phyloP scores from a whole-genome alignment of 2,113 vertebrate species.

The Cyphomyrus discorhynchus region DNA sequence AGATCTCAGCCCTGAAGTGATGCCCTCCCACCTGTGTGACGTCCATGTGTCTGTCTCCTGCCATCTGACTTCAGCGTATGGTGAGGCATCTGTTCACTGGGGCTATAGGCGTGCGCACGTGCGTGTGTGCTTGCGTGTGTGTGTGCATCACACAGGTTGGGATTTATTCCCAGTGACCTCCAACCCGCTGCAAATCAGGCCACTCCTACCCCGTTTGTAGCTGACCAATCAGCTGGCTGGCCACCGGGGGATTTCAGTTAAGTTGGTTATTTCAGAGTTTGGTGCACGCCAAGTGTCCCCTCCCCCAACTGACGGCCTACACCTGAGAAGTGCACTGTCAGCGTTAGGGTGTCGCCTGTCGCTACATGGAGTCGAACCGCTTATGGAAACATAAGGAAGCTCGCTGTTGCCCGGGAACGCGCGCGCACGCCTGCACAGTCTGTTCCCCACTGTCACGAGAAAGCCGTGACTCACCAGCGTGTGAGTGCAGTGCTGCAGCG shows the following conservation, averaged over 20 bases:
- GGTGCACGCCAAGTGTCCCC: not conserved
- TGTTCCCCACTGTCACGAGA: not conserved
- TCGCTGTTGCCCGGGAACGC: not conserved
- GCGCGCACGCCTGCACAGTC: not conserved
- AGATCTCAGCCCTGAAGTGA: not conserved
- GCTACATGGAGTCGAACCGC: not conserved
- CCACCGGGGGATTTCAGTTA: not conserved
- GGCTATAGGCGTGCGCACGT: not conserved
- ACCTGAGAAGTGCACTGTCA: not conserved
- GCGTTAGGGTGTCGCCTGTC: not conserved
- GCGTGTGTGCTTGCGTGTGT: not conserved
- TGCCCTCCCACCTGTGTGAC: not conserved
- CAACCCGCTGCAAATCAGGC: not conserved
- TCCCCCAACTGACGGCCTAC: not conserved
- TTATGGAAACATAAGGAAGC: not conserved
- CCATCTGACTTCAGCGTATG: not conserved
- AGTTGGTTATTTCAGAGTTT: not conserved
- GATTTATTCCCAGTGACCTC: not conserved
- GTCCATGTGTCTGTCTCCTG: not conserved
- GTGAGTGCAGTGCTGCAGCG: not conserved
- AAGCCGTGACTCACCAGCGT: not conserved
- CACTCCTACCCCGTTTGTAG: not conserved
- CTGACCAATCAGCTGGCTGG: not conserved
- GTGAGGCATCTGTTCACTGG: not conserved
- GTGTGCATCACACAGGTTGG: not conserved